Percentiles rank a stretch among this genome's conserved stretches.
Conservation (phyloP, 2,888 invertebrate genomes). For the Cyrtodaria siliqua region DNA sequence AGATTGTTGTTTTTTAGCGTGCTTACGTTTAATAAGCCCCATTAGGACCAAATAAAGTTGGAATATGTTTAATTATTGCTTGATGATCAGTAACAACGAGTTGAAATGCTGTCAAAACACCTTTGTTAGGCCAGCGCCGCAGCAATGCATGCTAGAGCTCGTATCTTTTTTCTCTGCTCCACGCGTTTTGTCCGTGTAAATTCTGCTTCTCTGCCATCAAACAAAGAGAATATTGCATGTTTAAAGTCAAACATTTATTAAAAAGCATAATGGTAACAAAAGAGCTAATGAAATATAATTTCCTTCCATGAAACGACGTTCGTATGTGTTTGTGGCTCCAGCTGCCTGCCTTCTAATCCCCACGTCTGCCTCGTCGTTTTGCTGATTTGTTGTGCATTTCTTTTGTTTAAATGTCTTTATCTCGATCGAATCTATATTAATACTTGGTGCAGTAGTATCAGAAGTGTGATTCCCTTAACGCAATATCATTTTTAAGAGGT, state of each 20-base stretch:
- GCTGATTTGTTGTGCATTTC: conserved; percentile 60
- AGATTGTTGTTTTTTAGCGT: conserved; percentile 18
- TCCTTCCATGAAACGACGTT: conserved; percentile 52
- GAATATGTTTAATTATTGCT: conserved; percentile 21
- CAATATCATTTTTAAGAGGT: conserved; percentile 49
- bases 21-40: conserved; percentile 12
- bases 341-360: conserved; percentile 54
- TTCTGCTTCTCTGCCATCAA: conserved; percentile 18
- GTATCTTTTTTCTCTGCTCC: conserved; percentile 2
- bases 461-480: conserved; percentile 40
- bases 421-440: conserved; percentile 61
- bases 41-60: conserved; percentile 15
- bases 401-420: conserved; percentile 63
- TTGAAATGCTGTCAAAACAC: background rate
- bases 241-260: conserved; percentile 61
- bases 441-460: conserved; percentile 48
- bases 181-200: conserved; percentile 30
- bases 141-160: background rate
- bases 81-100: conserved; percentile 18
- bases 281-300: conserved; percentile 60
- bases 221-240: conserved; percentile 61
- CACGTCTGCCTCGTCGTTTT: conserved; percentile 31
- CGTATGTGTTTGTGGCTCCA: conserved; percentile 47
- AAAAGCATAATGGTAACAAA: conserved; percentile 54
- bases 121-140: background rate